Percentiles rank a stretch among this genome's conserved stretches.
These are phyloP conservation scores for Oryzias celebensis DNA, from an alignment of 2,113 vertebrate genomes.

Conservation along the genomic window DNA sequence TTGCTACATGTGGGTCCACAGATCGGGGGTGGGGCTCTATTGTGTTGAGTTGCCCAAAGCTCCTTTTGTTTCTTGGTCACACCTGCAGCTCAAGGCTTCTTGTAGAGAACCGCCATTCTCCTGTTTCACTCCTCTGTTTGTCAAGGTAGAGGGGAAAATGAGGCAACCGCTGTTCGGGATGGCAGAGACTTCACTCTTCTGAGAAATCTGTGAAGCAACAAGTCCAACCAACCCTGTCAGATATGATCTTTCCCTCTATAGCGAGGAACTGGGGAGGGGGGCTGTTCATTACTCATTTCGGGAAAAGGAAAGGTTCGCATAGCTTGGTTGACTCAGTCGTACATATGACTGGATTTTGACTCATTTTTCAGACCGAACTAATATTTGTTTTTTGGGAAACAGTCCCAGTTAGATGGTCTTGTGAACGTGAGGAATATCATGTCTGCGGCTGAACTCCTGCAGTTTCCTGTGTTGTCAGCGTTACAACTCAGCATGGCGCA, in stretches of 20 bases:
- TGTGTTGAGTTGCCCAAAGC: slow-evolving; percentile 61
- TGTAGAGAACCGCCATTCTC: slow-evolving; percentile 67
- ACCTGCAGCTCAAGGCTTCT: slow-evolving; percentile 74
- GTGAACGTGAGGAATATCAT: slow-evolving; percentile 15
- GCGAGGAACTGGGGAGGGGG: slow-evolving; percentile 34
- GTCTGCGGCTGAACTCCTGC: slow-evolving; percentile 40
- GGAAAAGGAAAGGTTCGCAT: slow-evolving; percentile 54
- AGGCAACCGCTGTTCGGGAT: slow-evolving; percentile 39
- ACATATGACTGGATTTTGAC: slow-evolving; percentile 50
- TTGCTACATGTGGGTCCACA: slow-evolving; percentile 31
- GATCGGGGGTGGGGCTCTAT: slow-evolving; percentile 77
- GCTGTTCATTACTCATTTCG: slow-evolving; percentile 45
- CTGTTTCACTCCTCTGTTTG: slow-evolving; percentile 57
- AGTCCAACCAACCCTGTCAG: slow-evolving; percentile 57
- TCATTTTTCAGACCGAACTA: slow-evolving; percentile 36
- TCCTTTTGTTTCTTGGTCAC: slow-evolving; percentile 65
- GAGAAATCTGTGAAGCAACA: slow-evolving; percentile 68
- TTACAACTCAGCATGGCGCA: slow-evolving; percentile 39
- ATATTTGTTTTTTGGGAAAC: slow-evolving; percentile 10
- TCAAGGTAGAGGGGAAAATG: slow-evolving; percentile 50
- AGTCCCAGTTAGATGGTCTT: not conserved
- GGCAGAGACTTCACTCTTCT: slow-evolving; percentile 34
- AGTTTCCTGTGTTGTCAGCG: slow-evolving; percentile 36
- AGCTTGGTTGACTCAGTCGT: slow-evolving; percentile 45
- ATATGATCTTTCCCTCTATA: slow-evolving; percentile 55